phyloP scores from a whole-genome alignment of 2,113 vertebrate species.

The Caracal caracal region DNA sequence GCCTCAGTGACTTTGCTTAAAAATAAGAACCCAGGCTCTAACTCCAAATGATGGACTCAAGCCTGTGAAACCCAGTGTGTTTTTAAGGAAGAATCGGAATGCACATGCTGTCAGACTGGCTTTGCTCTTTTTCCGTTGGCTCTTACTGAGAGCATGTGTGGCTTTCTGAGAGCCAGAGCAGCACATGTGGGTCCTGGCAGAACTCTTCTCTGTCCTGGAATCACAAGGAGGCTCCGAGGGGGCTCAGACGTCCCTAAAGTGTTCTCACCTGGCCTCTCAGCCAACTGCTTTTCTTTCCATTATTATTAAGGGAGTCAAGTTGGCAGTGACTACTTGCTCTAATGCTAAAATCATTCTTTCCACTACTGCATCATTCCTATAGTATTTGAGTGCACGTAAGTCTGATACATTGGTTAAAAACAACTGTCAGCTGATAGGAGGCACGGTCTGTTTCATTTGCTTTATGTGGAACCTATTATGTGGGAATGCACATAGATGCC shows the following conservation, averaged over 20 bases:
- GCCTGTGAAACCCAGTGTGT: conserved; percentile 17
- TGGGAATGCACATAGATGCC: background rate
- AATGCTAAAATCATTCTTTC: conserved; percentile 69
- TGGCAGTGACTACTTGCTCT: conserved; percentile 58
- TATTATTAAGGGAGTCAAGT: conserved; percentile 61
- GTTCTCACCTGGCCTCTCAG: conserved; percentile 66
- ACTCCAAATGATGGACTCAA: background rate
- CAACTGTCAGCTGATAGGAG: background rate
- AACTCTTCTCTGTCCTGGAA: background rate
- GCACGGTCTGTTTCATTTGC: background rate
- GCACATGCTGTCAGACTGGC: background rate
- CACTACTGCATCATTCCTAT: conserved; percentile 51
- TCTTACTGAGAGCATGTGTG: background rate
- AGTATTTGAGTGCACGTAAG: background rate
- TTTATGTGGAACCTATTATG: background rate
- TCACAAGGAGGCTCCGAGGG: background rate
- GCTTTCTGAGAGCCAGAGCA: conserved; percentile 46
- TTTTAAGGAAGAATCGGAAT: conserved; percentile 26
- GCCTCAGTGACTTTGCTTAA: background rate
- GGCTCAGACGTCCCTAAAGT: conserved; percentile 10
- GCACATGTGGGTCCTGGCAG: conserved; percentile 53
- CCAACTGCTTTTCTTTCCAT: conserved; percentile 48
- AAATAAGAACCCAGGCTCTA: background rate
- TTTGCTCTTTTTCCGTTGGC: conserved; percentile 61
- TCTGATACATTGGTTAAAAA: background rate